phyloP scores from a whole-genome alignment of 2,113 vertebrate genomes.

The Gymnarchus niloticus region DNA sequence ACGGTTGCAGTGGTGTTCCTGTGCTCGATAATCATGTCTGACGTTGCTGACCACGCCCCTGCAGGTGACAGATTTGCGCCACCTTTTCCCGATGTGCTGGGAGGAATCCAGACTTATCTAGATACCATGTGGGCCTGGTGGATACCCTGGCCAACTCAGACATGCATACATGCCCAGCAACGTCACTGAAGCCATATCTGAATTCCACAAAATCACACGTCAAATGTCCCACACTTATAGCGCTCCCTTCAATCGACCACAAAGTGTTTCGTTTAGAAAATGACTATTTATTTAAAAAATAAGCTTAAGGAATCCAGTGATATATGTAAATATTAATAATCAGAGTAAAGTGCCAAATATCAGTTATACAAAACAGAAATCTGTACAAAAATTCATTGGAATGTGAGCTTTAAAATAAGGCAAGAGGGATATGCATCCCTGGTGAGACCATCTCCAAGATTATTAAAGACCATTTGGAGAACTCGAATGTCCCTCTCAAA shows the following conservation, averaged over 20 bases:
- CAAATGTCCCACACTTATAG: slow-evolving; percentile 38
- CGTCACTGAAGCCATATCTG: neutral
- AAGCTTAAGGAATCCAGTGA: slow-evolving; percentile 91
- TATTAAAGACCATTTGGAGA: slow-evolving; percentile 22
- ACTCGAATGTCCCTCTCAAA: slow-evolving; percentile 17
- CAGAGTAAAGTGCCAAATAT: slow-evolving; percentile 99
- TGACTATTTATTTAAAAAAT: slow-evolving; percentile 89
- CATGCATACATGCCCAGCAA: neutral
- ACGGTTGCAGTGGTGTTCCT: neutral
- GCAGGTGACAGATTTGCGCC: neutral
- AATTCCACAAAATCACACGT: slow-evolving; percentile 39
- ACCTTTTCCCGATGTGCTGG: neutral
- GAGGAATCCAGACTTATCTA: neutral
- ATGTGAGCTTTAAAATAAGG: slow-evolving; percentile 54
- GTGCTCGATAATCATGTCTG: neutral
- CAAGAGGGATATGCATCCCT: slow-evolving; percentile 34
- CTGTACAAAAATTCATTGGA: slow-evolving; percentile 74
- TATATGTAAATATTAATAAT: slow-evolving; percentile 94
- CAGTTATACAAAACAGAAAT: slow-evolving; percentile 65
- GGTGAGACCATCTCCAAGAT: slow-evolving; percentile 4
- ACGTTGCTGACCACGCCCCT: neutral
- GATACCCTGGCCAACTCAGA: neutral
- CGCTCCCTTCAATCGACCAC: neutral
- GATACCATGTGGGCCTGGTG: no score
- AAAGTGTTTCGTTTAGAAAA: slow-evolving; percentile 78